These are phyloP conservation scores for Kryphioiulus occultus DNA, from an alignment of 2,888 invertebrate species.

Conservation along the genomic window DNA sequence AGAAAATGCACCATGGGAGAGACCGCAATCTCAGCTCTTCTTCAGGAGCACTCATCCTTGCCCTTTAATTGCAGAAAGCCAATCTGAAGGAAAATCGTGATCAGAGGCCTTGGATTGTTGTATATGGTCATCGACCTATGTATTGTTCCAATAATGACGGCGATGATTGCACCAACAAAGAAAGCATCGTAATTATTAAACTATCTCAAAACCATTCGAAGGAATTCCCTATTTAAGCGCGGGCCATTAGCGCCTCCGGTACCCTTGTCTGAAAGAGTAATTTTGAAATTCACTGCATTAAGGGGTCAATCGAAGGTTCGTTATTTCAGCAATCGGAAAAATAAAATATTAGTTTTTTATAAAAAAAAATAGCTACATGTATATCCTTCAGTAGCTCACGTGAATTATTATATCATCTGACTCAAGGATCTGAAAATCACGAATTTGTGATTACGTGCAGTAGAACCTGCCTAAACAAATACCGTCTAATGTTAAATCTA, in stretches of 20 bases:
- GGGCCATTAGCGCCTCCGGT: not conserved
- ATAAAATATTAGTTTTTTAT: no score
- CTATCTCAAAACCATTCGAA: not conserved
- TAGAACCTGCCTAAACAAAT: no score
- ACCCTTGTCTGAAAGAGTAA: not conserved
- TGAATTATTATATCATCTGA: no score
- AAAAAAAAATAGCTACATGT: no score
- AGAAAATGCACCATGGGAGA: not conserved
- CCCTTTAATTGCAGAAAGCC: slow-evolving; percentile 55
- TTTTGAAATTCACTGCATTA: not conserved
- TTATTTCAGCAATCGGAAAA: no score
- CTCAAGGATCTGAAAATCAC: no score
- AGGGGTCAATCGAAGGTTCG: not conserved
- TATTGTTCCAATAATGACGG: slow-evolving; percentile 62
- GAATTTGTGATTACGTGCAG: no score
- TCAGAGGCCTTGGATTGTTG: slow-evolving; percentile 61
- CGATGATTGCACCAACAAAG: slow-evolving; percentile 62
- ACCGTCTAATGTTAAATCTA: no score
- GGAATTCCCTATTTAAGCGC: slow-evolving; percentile 32
- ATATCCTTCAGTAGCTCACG: no score
- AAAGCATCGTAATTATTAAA: slow-evolving; percentile 57
- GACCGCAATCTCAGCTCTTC: not conserved
- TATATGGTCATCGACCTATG: slow-evolving; percentile 61
- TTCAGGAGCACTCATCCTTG: not conserved
- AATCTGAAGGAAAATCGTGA: slow-evolving; percentile 57